Conservation (phyloP, 2,113 vertebrate species). For the Chaetops frenatus region DNA sequence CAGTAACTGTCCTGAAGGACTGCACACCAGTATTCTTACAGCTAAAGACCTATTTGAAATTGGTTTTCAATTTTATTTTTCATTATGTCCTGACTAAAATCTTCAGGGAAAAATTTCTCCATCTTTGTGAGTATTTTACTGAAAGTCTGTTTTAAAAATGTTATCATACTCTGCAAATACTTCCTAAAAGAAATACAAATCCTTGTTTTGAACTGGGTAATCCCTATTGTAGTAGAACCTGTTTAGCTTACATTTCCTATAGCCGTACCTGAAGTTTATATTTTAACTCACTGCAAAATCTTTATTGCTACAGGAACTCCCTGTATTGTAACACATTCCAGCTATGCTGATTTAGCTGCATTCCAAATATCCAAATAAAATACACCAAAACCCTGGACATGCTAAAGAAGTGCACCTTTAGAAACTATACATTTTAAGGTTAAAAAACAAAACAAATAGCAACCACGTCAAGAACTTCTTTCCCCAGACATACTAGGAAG, state of each 20-base stretch:
- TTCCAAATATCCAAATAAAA: neutral
- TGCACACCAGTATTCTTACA: neutral
- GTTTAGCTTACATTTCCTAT: neutral
- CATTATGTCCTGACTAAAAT: neutral
- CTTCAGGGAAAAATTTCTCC: neutral
- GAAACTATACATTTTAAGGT: neutral
- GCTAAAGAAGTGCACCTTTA: neutral
- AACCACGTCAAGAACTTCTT: neutral
- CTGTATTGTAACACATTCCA: neutral
- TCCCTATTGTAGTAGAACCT: neutral
- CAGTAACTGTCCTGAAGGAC: neutral
- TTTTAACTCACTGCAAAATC: neutral
- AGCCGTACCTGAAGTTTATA: neutral
- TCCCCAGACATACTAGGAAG: neutral
- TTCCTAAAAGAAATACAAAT: neutral
- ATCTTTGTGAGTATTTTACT: neutral
- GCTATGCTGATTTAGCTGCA: neutral
- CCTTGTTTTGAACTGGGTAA: neutral
- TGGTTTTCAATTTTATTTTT: slow-evolving; percentile 3
- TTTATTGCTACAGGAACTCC: neutral
- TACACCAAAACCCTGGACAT: neutral
- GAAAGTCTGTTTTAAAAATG: neutral
- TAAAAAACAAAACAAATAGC: neutral
- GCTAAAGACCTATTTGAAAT: neutral
- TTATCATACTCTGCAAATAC: neutral